Evolutionary conservation across 2,888 invertebrate genomes (phyloP), one percentile per base, ranked within the genome.

Genomic region (Stenodema calcarata): DNA sequence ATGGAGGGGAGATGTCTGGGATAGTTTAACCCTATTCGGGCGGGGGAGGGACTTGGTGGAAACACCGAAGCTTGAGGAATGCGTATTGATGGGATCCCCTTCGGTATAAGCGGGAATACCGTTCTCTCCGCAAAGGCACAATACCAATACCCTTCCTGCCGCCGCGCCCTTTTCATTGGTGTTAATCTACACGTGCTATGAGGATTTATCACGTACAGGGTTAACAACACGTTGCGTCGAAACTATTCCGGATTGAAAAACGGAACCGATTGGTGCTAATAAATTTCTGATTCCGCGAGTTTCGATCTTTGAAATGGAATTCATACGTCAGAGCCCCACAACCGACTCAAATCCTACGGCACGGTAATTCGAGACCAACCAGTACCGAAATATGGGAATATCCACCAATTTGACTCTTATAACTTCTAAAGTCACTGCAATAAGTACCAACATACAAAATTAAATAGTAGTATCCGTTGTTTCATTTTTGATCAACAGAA

Each of bases 1-100:
- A n/a, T n/a, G n/a, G n/a, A n/a, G n/a, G n/a, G n/a, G 28, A 54
- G 69, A 86, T 79, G 69, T 86, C 79, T 86, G 69, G 79, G 86
- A 86, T 78, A 86, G 79, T 79, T 86, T 78, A 79, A 79, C 78
- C 86, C 86, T 78, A 44, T 78, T 23, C 41, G 30, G 75, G 75
- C 18, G 75, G 78, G 23, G 78, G 41, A 41, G 44, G 41, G 44
- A 23, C 76, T 14, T 35, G 41, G 41, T 44, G n/a, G 3, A 44
- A 18, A 62, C 78, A 7, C 78, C 28, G 73, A 73, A 35, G 44
- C 41, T 23, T 28, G 41, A 69, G 82, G 82, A 82, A 82, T 82
- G 82, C 82, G 69, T 82, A 82, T 82, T 82, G 69, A 82, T 82
- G 82, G 69, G 23, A 62, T 23, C 23, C 18, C 62, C 27, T 9